Base-by-base conservation (phyloP, 2,888 invertebrate genomes). In the Mythimna impura region DNA sequence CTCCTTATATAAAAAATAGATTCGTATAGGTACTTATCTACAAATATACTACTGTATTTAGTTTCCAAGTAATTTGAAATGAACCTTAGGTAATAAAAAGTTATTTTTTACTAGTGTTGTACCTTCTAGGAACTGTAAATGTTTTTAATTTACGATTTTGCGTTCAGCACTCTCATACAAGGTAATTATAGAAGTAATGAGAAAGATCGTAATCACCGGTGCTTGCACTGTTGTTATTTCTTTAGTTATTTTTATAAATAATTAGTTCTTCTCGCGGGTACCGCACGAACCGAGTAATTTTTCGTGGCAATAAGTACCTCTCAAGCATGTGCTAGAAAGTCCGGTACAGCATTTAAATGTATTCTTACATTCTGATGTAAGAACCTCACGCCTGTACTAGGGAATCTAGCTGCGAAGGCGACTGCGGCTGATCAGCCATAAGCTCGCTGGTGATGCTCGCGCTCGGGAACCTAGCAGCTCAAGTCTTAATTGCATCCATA, bases 151-250 rank as follows among this genome's bases (percentile, higher is more conserved):
- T 66, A 73, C 17, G 30, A 40, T 60, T 60, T 47, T 22, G 22
- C 4, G n/a, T 52, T 34, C 8, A 22, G 22, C 25, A 62, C 22
- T 25, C 6, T 47, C 43, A 47, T 25, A 47, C 17, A 30, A 25
- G 25, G 25, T 43, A 63, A 47, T 60, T 77, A 36, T 1, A 52
- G 52, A 60, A 43, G 17, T 43, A 60, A 67, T 68, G 34, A 77
- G 50, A n/a, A 12, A 43, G 58, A 60, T 58, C 34, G 34, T 12
- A 52, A 73, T 67, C n/a, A 12, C 10, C 7, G 22, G n/a, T 17
- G 3, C n/a, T 40, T 22, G n/a, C n/a, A 22, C 10, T 12, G 8
- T n/a, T 25, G 17, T 50, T 40, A 10, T 14, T 71, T 40, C 14
- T 72, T 52, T 14, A n/a, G 12, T 43, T 43, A 43, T 14, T 40